Percentiles rank a stretch among this genome's conserved stretches.
These are phyloP conservation scores for Onychostruthus taczanowskii DNA, from an alignment of 2,113 vertebrate species.

Conservation along the genomic window DNA sequence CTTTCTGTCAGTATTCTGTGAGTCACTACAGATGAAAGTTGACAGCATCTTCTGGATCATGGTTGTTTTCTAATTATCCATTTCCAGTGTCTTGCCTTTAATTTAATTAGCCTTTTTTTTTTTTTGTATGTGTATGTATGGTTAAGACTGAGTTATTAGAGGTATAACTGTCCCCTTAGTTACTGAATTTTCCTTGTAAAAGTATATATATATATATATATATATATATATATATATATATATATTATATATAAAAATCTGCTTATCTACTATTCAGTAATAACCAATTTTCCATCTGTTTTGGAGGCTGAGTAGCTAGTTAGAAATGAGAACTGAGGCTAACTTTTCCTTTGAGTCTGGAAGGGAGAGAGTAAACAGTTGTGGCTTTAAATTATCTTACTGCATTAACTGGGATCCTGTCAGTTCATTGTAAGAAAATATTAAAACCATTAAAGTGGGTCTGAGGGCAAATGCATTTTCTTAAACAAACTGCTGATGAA, in stretches of 20 bases:
- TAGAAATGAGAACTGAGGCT: neutral
- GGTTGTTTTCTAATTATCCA: slow-evolving; percentile 12
- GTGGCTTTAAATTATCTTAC: neutral
- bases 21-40: neutral
- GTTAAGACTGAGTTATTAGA: neutral
- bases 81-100: neutral
- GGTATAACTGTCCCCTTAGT: neutral
- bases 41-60: slow-evolving; percentile 3
- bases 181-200: neutral
- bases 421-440: neutral
- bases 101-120: neutral
- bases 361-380: neutral
- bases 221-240: neutral
- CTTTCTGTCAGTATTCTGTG: slow-evolving; percentile 42
- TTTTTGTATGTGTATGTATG: neutral
- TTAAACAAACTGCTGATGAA: neutral
- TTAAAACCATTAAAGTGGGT: neutral
- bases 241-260: neutral
- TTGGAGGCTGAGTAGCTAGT: neutral
- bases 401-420: neutral
- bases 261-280: neutral
- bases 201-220: neutral
- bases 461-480: neutral
- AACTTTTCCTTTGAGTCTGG: neutral
- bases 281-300: neutral